phyloP scores from a whole-genome alignment of 1,140 invertebrate species.

The Hesperophylax magnus region DNA sequence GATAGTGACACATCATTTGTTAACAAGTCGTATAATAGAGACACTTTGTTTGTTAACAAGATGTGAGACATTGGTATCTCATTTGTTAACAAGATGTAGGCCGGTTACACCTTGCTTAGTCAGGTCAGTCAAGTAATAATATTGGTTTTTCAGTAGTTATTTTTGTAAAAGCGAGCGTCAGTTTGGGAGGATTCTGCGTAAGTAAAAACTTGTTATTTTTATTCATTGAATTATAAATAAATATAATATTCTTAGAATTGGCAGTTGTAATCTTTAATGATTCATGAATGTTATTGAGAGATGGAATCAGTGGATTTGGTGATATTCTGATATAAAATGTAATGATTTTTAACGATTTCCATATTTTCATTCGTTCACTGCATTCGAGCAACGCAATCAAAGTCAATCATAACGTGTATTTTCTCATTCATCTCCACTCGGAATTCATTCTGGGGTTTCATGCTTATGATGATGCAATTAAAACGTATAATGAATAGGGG shows the following conservation, averaged over 20 bases:
- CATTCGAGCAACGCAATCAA: too few relatives aligned
- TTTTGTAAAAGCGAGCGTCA: neutral
- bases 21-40: too few relatives aligned
- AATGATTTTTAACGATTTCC: too few relatives aligned
- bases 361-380: too few relatives aligned
- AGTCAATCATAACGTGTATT: too few relatives aligned
- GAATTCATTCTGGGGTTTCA: constrained; percentile 10
- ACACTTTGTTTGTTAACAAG: too few relatives aligned
- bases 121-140: constrained; percentile 17
- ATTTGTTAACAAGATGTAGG: constrained; percentile 2
- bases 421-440: neutral
- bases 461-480: neutral
- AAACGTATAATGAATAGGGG: too few relatives aligned
- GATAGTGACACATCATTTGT: too few relatives aligned
- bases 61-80: neutral
- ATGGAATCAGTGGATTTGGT: neutral
- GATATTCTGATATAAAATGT: constrained; percentile 1
- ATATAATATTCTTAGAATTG: neutral
- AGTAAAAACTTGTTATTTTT: neutral
- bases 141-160: constrained; percentile 4
- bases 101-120: neutral
- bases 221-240: neutral
- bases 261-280: neutral
- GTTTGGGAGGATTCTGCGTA: neutral
- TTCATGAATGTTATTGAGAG: constrained; percentile 13